phyloP scores from a whole-genome alignment of 2,113 vertebrate genomes.

The Phoenicopterus ruber region DNA sequence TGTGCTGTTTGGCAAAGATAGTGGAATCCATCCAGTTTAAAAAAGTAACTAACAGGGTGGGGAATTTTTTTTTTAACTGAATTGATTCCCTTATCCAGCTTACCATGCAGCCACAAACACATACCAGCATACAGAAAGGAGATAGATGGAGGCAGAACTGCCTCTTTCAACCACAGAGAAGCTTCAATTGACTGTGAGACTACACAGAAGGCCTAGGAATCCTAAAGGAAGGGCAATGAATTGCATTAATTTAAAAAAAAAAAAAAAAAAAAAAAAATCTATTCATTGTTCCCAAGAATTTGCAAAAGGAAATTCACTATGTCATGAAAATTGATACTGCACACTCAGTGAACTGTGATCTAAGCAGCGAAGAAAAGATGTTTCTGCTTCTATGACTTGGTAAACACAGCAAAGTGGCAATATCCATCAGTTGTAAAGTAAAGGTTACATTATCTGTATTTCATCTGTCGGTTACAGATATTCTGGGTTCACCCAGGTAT shows the following conservation, averaged over 20 bases:
- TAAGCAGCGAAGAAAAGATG: neutral
- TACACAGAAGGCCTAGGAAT: constrained; percentile 40
- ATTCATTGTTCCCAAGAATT: neutral
- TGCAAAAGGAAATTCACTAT: neutral
- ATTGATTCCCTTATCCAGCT: constrained; percentile 19
- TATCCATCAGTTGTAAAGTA: neutral
- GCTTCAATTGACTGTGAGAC: constrained; percentile 45
- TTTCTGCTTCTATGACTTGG: neutral
- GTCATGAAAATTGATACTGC: neutral
- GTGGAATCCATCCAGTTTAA: neutral
- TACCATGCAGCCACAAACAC: constrained; percentile 6
- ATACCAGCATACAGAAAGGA: constrained; percentile 27
- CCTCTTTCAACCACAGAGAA: constrained; percentile 40
- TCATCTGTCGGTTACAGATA: neutral
- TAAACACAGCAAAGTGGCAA: neutral
- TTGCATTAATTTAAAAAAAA: neutral
- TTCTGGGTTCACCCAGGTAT: neutral
- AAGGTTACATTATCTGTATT: neutral
- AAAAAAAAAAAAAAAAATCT: neutral
- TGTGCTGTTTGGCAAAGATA: neutral
- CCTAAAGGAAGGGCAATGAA: constrained; percentile 44
- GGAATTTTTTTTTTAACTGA: neutral
- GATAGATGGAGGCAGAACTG: constrained; percentile 36
- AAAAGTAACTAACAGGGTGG: neutral
- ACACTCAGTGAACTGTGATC: neutral